Evolutionary conservation across 2,797 vertebrate species (phyloP), one percentile per base, ranked within the genome.

Genomic region (Trachops cirrhosus): DNA sequence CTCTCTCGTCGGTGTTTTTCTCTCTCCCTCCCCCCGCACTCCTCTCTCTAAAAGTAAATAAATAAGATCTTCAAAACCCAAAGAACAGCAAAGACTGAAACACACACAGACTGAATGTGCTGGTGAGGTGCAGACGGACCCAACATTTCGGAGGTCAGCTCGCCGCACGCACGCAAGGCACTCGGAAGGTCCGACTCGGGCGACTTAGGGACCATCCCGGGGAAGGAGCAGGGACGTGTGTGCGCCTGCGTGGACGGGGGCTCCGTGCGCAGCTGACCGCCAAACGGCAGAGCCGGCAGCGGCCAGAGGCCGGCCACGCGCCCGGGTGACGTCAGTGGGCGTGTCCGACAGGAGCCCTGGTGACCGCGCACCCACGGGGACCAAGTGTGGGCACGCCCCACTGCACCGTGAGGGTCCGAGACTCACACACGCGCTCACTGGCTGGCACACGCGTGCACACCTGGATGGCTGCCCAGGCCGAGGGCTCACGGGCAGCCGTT

Each of bases 211-310:
- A 1, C 0, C 32, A 11, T 11, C 2, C 34, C 44, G 19, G 68
- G 24, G 50, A 37, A 19, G 29, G 4, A 9, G 6, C 0, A 1
- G 73, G 21, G 48, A 46, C 41, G 48, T 0, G n/a, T 2, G 0
- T 5, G 14, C 37, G 11, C 9, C 57, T 10, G 6, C 29, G 7
- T 0, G 24, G 83, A 52, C 9, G 2, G 48, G 46, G 24, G 1
- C 16, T 16, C 29, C 32, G 32, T 4, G 10, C 3, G 3, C 52
- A 54, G 19, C 21, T 3, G 9, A 54, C 52, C 2, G 19, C 52
- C 52, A 1, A 3, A 24, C 52, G 1, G 52, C 52, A 54, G 19
- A 54, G 26, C 57, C 0, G 24, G 24, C 26, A 14, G 57, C 11
- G 11, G 57, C 57, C 57, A 11, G 54, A 11, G 24, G 26, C 26